These are phyloP conservation scores for Hycleus cichorii DNA, from an alignment of 1,140 invertebrate species.

Conservation along the genomic window DNA sequence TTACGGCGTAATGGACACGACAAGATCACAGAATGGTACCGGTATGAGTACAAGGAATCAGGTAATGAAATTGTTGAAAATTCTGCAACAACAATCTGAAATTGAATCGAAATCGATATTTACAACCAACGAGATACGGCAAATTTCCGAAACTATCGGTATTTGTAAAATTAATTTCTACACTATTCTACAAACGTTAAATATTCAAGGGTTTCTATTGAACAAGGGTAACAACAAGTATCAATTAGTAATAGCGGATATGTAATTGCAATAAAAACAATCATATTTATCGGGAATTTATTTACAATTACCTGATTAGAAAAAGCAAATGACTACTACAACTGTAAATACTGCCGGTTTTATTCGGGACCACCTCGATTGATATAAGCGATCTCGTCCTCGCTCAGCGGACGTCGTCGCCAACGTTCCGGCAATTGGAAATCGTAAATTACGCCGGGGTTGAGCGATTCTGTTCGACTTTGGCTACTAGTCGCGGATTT, in stretches of 20 bases:
- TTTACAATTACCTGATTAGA: conserved; percentile 6
- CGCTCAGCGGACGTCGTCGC: conserved; percentile 27
- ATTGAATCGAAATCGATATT: conserved; percentile 68
- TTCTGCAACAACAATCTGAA: conserved; percentile 51
- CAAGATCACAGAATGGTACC: conserved; percentile 61
- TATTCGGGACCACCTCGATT: conserved; percentile 32
- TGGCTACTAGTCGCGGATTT: not conserved
- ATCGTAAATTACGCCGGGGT: conserved; percentile 30
- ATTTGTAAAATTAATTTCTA: conserved; percentile 54
- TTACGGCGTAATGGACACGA: conserved; percentile 59
- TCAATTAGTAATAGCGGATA: conserved; percentile 45
- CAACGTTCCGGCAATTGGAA: conserved; percentile 33
- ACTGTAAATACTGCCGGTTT: conserved; percentile 2
- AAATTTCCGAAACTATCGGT: conserved; percentile 56
- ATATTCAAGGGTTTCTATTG: conserved; percentile 77
- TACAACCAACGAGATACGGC: conserved; percentile 66
- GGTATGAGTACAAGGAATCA: conserved; percentile 64
- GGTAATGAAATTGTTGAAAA: conserved; percentile 40
- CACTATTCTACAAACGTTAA: conserved; percentile 66
- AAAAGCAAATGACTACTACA: conserved; percentile 1
- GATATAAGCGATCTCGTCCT: conserved; percentile 32
- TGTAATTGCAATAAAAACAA: conserved; percentile 8
- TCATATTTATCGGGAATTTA: not conserved
- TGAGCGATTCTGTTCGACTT: not conserved
- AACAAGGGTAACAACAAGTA: conserved; percentile 77